A percentile compares a stretch with the other conserved stretches of the same genome.
These are phyloP conservation scores for Pavo muticus DNA, from an alignment of 2,113 vertebrate species.

Conservation along the genomic window DNA sequence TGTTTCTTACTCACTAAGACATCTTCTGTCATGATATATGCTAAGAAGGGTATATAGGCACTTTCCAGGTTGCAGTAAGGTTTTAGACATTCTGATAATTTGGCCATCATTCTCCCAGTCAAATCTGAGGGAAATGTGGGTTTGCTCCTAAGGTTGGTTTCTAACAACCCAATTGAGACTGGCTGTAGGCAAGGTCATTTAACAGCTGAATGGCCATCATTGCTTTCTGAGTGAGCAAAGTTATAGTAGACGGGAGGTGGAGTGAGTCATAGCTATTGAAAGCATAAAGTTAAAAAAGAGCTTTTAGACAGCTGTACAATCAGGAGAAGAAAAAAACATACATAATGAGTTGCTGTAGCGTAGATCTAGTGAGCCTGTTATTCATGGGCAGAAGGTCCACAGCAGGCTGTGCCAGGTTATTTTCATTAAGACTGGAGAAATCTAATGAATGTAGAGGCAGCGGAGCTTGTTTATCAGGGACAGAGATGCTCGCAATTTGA, in stretches of 20 bases:
- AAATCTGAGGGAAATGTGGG: slow-evolving; percentile 13
- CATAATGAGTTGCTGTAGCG: neutral
- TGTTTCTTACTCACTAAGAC: slow-evolving; percentile 21
- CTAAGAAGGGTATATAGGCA: slow-evolving; percentile 23
- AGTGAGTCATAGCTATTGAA: neutral
- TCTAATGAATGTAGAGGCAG: neutral
- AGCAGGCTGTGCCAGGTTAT: neutral
- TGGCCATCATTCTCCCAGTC: neutral
- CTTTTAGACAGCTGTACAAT: neutral
- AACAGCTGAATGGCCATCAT: neutral
- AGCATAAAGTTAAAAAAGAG: slow-evolving; percentile 22
- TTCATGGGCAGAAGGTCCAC: neutral
- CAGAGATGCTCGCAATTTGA: neutral
- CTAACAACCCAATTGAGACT: slow-evolving; percentile 20
- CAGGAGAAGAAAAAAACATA: neutral
- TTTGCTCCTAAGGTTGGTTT: slow-evolving; percentile 24
- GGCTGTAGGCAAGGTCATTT: slow-evolving; percentile 63
- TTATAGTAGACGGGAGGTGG: neutral
- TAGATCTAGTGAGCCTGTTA: neutral
- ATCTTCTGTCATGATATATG: neutral
- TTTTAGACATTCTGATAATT: slow-evolving; percentile 10
- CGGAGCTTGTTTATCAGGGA: neutral
- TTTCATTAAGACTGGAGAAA: neutral
- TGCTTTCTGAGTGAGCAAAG: neutral
- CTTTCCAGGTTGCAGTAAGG: neutral